phyloP scores from a whole-genome alignment of 2,888 invertebrate species.

The Lamellibrachia satsuma region DNA sequence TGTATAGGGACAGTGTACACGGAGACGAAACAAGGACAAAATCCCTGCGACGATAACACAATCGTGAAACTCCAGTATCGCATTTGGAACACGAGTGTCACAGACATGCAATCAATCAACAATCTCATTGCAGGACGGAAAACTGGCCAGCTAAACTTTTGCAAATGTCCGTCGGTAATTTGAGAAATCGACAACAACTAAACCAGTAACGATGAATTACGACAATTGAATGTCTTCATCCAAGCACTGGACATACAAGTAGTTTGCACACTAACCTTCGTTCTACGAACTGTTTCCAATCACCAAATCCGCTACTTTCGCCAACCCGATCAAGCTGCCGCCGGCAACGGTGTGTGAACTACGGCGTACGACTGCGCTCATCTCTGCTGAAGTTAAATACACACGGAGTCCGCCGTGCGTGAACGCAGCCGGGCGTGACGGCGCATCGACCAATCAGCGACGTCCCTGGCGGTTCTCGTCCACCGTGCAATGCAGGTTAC shows the following conservation, averaged over 20 bases:
- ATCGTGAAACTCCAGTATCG: background rate
- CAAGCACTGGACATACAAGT: background rate
- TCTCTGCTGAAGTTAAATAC: background rate
- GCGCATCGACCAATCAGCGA: background rate
- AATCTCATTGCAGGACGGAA: background rate
- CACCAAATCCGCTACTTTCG: background rate
- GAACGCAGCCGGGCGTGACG: background rate
- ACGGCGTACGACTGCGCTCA: background rate
- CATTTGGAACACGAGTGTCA: background rate
- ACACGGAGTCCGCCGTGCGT: background rate
- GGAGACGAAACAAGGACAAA: background rate
- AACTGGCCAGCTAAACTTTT: background rate
- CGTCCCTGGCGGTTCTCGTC: background rate
- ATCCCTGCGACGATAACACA: background rate
- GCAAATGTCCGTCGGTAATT: background rate
- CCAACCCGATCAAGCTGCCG: slow-evolving; percentile 1
- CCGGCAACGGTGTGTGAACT: background rate
- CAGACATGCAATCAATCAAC: slow-evolving; percentile 5
- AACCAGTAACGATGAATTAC: background rate
- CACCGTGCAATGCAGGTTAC: too few species aligned
- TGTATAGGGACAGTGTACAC: background rate
- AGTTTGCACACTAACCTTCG: slow-evolving; percentile 3
- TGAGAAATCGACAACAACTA: background rate
- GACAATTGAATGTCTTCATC: background rate
- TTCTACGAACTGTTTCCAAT: background rate